Conservation (phyloP, 2,113 vertebrate genomes). For the Stercorarius parasiticus region DNA sequence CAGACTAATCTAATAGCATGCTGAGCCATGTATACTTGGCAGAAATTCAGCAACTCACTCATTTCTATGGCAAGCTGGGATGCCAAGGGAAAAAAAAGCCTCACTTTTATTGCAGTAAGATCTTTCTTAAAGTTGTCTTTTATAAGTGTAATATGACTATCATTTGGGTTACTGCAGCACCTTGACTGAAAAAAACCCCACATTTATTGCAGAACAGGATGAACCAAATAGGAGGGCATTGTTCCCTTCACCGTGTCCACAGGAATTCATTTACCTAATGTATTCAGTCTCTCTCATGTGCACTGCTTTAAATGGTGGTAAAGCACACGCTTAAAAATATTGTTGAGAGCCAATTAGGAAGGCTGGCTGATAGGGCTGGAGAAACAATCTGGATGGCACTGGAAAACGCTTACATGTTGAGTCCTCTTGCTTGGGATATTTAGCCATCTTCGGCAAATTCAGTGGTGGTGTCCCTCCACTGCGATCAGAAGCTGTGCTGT, state of each 20-base stretch:
- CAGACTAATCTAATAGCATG: constrained; percentile 82
- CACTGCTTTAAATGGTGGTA: background rate
- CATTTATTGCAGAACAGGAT: constrained; percentile 56
- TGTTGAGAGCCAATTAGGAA: background rate
- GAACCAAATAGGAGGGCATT: constrained; percentile 22
- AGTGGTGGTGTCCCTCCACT: background rate
- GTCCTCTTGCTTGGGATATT: background rate
- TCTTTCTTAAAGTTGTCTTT: constrained; percentile 76
- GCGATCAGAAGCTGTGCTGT: background rate
- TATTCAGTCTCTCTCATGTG: background rate
- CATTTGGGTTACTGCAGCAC: constrained; percentile 64
- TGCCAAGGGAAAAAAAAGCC: constrained; percentile 63
- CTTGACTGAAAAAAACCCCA: background rate
- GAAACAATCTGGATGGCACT: background rate
- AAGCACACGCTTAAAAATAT: background rate
- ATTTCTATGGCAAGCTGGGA: constrained; percentile 75
- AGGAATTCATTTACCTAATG: constrained; percentile 40
- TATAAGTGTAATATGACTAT: constrained; percentile 72
- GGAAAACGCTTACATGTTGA: background rate
- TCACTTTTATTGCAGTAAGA: constrained; percentile 70
- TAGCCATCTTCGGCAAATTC: background rate
- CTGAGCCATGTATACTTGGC: constrained; percentile 83
- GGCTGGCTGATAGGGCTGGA: background rate
- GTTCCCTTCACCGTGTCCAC: constrained; percentile 33
- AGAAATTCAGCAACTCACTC: constrained; percentile 83